These are phyloP conservation scores for Oreochromis niloticus DNA, from an alignment of 2,113 vertebrate species.

Conservation along the genomic window DNA sequence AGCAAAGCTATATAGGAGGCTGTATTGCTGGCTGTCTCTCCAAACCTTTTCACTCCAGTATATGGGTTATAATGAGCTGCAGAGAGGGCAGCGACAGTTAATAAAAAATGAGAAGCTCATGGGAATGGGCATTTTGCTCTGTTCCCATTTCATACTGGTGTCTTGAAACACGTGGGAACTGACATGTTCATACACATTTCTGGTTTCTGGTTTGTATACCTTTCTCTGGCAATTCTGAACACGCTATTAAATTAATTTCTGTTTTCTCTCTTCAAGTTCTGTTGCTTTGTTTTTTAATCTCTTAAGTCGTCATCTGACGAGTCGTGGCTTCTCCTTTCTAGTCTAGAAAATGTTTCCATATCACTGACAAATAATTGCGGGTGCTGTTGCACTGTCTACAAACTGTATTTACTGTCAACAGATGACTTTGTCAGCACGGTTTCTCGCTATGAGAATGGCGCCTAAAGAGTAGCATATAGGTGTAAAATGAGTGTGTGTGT, in stretches of 20 bases:
- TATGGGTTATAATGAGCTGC: conserved; percentile 47
- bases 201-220: not conserved
- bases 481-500: not conserved
- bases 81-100: conserved; percentile 24
- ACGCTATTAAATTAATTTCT: not conserved
- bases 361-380: not conserved
- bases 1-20: conserved; percentile 25
- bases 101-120: conserved; percentile 31
- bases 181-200: conserved; percentile 1
- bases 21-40: conserved; percentile 11
- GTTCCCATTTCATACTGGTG: conserved; percentile 20
- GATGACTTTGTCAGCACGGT: not conserved
- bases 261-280: not conserved
- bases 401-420: not conserved
- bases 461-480: not conserved
- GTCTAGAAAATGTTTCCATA: not conserved
- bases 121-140: conserved; percentile 12
- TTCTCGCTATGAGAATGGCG: not conserved
- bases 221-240: not conserved
- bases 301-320: not conserved
- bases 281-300: not conserved
- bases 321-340: not conserved
- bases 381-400: not conserved
- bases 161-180: not conserved
- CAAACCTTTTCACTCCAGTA: conserved; percentile 27